Evolutionary conservation across 2,113 vertebrate genomes (phyloP).

Genomic region (Planiliza haematocheilus): DNA sequence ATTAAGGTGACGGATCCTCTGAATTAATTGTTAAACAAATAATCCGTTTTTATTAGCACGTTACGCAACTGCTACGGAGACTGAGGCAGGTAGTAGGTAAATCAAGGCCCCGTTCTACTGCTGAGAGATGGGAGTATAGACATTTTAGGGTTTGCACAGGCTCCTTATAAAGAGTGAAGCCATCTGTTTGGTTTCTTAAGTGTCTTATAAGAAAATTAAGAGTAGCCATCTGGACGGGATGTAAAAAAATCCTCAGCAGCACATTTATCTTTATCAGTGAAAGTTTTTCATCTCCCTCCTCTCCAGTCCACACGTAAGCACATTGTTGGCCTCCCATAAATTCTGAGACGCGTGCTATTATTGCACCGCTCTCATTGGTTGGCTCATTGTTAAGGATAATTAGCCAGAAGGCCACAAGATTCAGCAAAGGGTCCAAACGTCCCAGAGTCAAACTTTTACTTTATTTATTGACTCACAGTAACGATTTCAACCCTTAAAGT

Average conservation of each 20-base stretch:
- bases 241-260: constrained; percentile 38
- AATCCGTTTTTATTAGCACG: constrained; percentile 15
- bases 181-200: constrained; percentile 52
- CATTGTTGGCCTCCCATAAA: neutral
- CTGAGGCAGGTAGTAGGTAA: constrained; percentile 13
- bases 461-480: neutral
- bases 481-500: too few species aligned
- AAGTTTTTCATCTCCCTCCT: neutral
- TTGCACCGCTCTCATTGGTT: neutral
- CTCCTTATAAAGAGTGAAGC: constrained; percentile 37
- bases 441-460: neutral
- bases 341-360: neutral
- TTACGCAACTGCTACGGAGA: neutral
- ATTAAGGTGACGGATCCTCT: constrained; percentile 22
- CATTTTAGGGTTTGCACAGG: constrained; percentile 29
- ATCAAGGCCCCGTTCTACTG: neutral
- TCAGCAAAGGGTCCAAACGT: neutral
- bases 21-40: constrained; percentile 23
- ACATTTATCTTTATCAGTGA: constrained; percentile 57
- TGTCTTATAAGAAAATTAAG: constrained; percentile 53
- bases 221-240: constrained; percentile 63
- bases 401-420: neutral
- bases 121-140: constrained; percentile 5
- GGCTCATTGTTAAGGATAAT: constrained; percentile 13
- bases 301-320: neutral